Conservation (phyloP, 1,140 invertebrate genomes). For the Zaprionus gabonicus region DNA sequence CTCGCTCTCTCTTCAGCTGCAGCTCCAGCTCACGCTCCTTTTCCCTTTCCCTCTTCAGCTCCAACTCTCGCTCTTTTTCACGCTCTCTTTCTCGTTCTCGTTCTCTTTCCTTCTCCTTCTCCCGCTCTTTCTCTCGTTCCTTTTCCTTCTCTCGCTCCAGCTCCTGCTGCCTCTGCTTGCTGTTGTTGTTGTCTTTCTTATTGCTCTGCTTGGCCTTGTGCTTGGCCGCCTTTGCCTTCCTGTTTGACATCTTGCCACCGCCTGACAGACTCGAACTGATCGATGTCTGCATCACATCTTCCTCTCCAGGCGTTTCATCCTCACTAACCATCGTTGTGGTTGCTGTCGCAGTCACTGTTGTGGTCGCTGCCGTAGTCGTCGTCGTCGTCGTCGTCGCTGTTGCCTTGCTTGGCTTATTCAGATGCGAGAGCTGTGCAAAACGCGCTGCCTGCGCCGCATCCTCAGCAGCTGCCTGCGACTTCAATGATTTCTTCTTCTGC, state of each 20-base stretch:
- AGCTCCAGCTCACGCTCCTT: neutral
- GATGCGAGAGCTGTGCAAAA: conserved; percentile 61
- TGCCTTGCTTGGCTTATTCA: conserved; percentile 61
- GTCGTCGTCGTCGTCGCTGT: conserved; percentile 5
- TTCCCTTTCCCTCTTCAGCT: neutral
- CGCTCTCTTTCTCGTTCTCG: neutral
- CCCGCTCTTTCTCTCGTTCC: conserved; percentile 38
- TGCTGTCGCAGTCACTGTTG: conserved; percentile 26
- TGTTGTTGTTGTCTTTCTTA: conserved; percentile 34
- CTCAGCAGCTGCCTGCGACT: conserved; percentile 82
- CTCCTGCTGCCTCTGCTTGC: neutral
- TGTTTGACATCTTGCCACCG: conserved; percentile 32
- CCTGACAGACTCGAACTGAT: conserved; percentile 23
- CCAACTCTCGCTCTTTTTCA: neutral
- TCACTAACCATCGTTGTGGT: conserved; percentile 46
- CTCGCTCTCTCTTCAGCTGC: neutral
- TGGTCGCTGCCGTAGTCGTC: conserved; percentile 5
- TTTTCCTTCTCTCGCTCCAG: neutral
- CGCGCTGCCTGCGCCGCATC: conserved; percentile 58
- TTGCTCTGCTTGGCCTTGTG: conserved; percentile 42
- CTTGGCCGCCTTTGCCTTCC: conserved; percentile 38
- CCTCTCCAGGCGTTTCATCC: conserved; percentile 37
- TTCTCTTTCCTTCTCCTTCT: neutral
- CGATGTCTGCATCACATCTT: conserved; percentile 34
- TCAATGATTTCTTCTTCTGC: conserved; percentile 64